Percentiles rank a stretch among this genome's conserved stretches.
These are phyloP conservation scores for Semnornis frantzii DNA, from an alignment of 2,113 vertebrate species.

Conservation along the genomic window DNA sequence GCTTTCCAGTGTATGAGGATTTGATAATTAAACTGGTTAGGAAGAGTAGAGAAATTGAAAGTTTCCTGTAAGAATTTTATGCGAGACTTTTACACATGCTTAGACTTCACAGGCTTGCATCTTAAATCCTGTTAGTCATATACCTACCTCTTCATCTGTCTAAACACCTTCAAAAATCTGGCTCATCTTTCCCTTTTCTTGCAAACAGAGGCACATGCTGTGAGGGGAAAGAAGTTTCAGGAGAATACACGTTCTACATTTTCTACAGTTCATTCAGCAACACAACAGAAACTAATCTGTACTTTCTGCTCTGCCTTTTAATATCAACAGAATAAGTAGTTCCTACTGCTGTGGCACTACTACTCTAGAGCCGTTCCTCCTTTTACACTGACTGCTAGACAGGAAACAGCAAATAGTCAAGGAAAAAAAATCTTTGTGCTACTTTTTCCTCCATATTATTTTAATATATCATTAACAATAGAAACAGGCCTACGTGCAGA, in stretches of 20 bases:
- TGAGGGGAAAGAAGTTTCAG: not conserved
- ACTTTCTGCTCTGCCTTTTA: not conserved
- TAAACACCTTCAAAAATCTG: slow-evolving; percentile 13
- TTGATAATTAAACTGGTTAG: not conserved
- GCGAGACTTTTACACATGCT: not conserved
- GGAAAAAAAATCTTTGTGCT: not conserved
- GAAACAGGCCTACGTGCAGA: not conserved
- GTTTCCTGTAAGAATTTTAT: not conserved
- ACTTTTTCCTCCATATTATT: not conserved
- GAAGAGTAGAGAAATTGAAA: not conserved
- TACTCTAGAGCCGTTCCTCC: not conserved
- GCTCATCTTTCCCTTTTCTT: not conserved
- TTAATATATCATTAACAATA: not conserved
- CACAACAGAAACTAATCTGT: not conserved
- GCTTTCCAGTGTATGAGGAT: not conserved
- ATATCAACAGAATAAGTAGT: not conserved
- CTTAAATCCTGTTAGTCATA: not conserved
- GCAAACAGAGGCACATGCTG: not conserved
- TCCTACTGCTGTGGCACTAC: not conserved
- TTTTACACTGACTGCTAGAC: not conserved
- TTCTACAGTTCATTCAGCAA: not conserved
- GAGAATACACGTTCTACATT: not conserved
- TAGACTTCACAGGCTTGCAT: not conserved
- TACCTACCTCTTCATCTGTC: not conserved
- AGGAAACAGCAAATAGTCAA: not conserved